Conservation (phyloP, 2,888 invertebrate species). For the Kryphioiulus occultus region DNA sequence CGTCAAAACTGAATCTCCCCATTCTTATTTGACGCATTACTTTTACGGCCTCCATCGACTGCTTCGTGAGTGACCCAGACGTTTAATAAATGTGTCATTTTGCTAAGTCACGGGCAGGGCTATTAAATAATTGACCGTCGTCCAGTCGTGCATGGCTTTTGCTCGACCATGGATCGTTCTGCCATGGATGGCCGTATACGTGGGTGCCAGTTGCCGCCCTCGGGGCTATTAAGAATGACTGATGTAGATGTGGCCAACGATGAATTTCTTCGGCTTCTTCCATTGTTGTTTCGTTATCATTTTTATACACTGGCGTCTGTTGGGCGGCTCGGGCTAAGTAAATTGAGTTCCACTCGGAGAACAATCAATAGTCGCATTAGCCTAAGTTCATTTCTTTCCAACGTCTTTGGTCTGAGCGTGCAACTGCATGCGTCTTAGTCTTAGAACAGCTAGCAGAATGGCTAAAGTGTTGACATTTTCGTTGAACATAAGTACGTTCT, state of each 20-base stretch:
- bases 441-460: background rate
- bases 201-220: slow-evolving; percentile 25
- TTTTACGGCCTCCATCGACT: background rate
- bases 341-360: slow-evolving; percentile 35
- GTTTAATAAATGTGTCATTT: slow-evolving; percentile 18
- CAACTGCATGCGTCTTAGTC: background rate
- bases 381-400: slow-evolving; percentile 35
- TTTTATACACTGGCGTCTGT: slow-evolving; percentile 35
- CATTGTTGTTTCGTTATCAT: slow-evolving; percentile 31
- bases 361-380: slow-evolving; percentile 35
- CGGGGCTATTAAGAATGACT: background rate
- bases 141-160: background rate
- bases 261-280: background rate
- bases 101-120: slow-evolving; percentile 14
- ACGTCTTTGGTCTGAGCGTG: background rate
- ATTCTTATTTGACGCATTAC: background rate
- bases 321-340: background rate
- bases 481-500: background rate
- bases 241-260: background rate
- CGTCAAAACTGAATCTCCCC: no score
- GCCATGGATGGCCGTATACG: background rate
- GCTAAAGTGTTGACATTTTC: slow-evolving; percentile 20
- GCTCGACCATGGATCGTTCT: background rate
- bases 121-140: slow-evolving; percentile 18
- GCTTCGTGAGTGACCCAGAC: background rate